Evolutionary conservation across 2,797 vertebrate species (phyloP), one percentile per base, ranked within the genome.

Genomic region (Scleropages formosus): DNA sequence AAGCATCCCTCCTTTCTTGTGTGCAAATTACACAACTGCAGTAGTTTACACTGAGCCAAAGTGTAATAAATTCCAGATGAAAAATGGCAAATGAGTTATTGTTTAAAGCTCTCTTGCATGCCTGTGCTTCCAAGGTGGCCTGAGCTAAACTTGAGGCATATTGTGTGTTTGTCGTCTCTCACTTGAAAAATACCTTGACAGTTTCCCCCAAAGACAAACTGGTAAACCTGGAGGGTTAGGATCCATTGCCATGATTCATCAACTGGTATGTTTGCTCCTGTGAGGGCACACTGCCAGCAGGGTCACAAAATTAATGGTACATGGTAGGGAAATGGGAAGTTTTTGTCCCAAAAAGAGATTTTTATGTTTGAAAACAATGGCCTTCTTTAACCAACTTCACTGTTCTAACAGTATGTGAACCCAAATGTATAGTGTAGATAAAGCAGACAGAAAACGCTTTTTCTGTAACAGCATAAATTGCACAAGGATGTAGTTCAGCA

Each of bases 181-280:
- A 20, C n/a, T 39, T 39, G 58, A 27, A 71, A 39, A 39, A 71
- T 27, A 44, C 59, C 58, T 22, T 8, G 20, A 20, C 71, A 39
- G 63, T 70, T 70, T 64, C 67, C 75, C 59, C 15, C 47, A 44
- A 58, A 60, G 11, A 24, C 65, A 56, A 20, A 66, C 22, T 53
- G 31, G 46, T 51, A 16, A 18, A 59, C 16, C 75, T 39, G 18
- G 13, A 24, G 60, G 46, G 68, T 76, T 64, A 76, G 26, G 56
- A 64, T n/a, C 68, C 75, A 58, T 22, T 26, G 26, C 16, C 44
- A 18, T 71, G 59, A 71, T 27, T 71, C 67, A 70, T 70, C 15
- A 6, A 20, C 22, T 44, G 58, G 74, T 63, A 56, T 63, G 58
- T 11, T 4, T 27, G 60, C 58, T 49, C 58, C 58, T 71, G 46